Evolutionary conservation across 2,888 invertebrate genomes (phyloP).

Genomic region (Polydrusus cervinus): DNA sequence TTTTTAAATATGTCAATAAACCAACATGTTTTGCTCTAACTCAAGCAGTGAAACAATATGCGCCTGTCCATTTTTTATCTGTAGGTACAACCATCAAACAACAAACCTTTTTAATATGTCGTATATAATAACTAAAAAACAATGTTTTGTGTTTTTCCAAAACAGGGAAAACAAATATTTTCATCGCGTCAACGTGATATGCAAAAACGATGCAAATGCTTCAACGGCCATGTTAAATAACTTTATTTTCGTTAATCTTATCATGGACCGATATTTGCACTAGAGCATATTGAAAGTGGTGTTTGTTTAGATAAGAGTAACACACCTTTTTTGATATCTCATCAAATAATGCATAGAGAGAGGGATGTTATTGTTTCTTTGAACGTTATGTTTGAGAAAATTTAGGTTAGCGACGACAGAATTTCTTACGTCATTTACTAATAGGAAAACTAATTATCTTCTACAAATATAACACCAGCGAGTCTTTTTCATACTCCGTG

Average conservation of each 20-base stretch:
- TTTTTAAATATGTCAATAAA: too few relatives aligned
- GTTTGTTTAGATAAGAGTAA: conserved; percentile 1
- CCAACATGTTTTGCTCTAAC: background rate
- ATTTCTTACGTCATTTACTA: too few relatives aligned
- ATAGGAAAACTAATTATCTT: too few relatives aligned
- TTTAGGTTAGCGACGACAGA: too few relatives aligned
- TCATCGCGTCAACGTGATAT: background rate
- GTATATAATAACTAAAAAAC: background rate
- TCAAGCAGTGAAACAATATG: background rate
- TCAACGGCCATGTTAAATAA: background rate
- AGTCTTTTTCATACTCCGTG: too few relatives aligned
- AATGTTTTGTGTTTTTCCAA: background rate
- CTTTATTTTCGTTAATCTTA: conserved; percentile 11
- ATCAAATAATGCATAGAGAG: background rate
- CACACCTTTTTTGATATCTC: conserved; percentile 6
- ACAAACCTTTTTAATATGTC: background rate
- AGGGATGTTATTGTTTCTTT: too few relatives aligned
- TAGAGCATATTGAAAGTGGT: background rate
- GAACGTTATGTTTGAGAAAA: too few relatives aligned
- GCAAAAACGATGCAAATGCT: background rate
- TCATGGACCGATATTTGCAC: conserved; percentile 2
- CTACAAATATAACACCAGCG: too few relatives aligned
- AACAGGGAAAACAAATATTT: background rate
- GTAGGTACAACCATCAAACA: background rate
- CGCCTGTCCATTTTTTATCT: background rate